Base-by-base conservation (phyloP, 2,797 vertebrate genomes). In the Paguma larvata region DNA sequence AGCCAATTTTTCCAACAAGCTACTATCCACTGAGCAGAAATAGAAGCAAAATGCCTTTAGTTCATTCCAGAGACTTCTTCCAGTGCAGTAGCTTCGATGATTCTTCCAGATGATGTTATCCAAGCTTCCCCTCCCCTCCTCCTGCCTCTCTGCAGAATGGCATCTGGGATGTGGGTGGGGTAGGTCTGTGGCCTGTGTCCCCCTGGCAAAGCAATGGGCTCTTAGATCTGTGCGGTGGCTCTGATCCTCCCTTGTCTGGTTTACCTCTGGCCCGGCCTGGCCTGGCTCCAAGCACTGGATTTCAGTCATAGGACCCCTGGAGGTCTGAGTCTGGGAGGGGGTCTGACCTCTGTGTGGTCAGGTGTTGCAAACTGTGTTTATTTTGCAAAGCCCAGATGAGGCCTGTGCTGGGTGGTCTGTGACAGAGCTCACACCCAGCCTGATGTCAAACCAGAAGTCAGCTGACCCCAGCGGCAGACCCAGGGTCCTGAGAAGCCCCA, bases 381-480 rank as follows among this genome's bases (percentile, higher is more conserved):
- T 89, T 96, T 93, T 90, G 91, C 65, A 91, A 90, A 96, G 46
- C 12, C 65, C 44, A n/a, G 51, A 56, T 2, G 77, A 92, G 48
- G 48, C 32, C 79, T 84, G 51, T 1, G 14, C 78, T 84, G 82
- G 85, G 90, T 79, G 83, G 82, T 85, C 82, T 82, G 38, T 21
- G 80, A 34, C 2, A 3, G 80, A 80, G 72, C 13, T 72, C 27
- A 23, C 21, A 65, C 65, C 44, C 48, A 91, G 48, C n/a, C 62
- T 30, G 5, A 3, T 1, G 0, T 86, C 79, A 77, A 73, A 77
- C 32, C 23, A n/a, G 70, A 16, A 79, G 68, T n/a, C 8, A 1
- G 12, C 75, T 10, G 23, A 34, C 38, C 62, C 63, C 48, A 16
- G 77, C 0, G 3, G 16, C 38, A 56, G 32, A 46, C 25, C 41